Base-by-base conservation (phyloP, 2,888 invertebrate species). In the Pegoplata infirma region DNA sequence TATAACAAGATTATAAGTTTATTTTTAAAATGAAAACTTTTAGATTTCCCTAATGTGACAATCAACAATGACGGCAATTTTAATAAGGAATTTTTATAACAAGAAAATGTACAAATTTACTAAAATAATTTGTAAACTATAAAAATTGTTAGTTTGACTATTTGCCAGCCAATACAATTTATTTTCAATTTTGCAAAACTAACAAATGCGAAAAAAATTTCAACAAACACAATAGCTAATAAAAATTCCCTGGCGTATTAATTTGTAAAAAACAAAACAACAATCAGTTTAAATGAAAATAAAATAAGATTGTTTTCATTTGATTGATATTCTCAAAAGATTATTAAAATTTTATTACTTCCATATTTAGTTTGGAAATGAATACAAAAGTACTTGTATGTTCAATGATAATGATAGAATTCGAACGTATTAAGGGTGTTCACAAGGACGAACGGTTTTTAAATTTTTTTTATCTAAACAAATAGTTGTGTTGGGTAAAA, bases 241-340 rank as follows among this genome's bases (percentile, higher is more conserved):
- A 79, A 75, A 79, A 71, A 79, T 74, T 75, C 79, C 66, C 79
- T 46, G n/a, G 79, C 14, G 79, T 75, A 79, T 79, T 75, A 79
- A 79, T 79, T 79, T 79, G 79, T 79, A 75, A 61, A 79, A 47
- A 58, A 51, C 49, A 46, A 53, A 68, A 49, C 21, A 58, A 66
- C 56, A 66, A 55, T 47, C 58, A 69, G 16, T 28, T n/a, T n/a
- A n/a, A 44, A 74, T 49, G 40, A 61, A 55, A 53, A 64, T 17
- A 53, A 28, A 69, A 58, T 64, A 47, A 53, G 36, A 58, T 78
- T 73, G 58, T 55, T 74, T 67, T 40, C 36, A 46, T 71, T 71
- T 71, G 79, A 79, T 75, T 75, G 79, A 79, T 79, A 79, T 79
- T 79, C 79, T 79, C 79, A 79, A 67, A 79, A 71, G 79, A 75